phyloP scores from a whole-genome alignment of 2,797 vertebrate species.

The Enoplosus armatus region DNA sequence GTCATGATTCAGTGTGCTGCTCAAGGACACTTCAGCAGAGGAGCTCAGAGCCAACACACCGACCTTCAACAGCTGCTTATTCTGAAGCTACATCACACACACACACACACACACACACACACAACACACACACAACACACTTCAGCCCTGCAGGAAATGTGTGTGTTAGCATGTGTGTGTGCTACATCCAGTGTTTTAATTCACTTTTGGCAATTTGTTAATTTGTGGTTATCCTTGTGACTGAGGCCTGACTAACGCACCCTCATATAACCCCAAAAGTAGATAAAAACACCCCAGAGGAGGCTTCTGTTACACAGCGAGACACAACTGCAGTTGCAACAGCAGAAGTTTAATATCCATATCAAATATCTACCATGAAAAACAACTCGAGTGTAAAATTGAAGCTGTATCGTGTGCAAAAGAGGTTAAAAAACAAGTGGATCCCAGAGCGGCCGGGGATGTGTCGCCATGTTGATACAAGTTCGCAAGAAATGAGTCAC shows the following conservation, averaged over 20 bases:
- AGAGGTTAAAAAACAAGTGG: neutral
- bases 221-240: constrained; percentile 57
- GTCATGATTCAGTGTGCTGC: neutral
- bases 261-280: constrained; percentile 3
- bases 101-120: no score
- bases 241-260: constrained; percentile 45
- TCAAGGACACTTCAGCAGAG: neutral
- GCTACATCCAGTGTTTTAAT: neutral
- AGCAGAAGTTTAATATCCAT: neutral
- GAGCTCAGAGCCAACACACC: neutral
- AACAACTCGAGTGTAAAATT: no score
- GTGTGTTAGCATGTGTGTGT: neutral
- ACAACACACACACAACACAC: no score
- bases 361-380: neutral
- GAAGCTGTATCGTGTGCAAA: no score
- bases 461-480: neutral
- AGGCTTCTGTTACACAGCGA: neutral
- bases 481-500: neutral
- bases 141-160: neutral
- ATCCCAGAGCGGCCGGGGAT: neutral
- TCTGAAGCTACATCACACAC: no score
- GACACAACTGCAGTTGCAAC: neutral
- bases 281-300: constrained; percentile 9
- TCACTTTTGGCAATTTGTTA: neutral
- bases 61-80: neutral